Conservation (phyloP, 2,888 invertebrate genomes). For the Blomia tropicalis region DNA sequence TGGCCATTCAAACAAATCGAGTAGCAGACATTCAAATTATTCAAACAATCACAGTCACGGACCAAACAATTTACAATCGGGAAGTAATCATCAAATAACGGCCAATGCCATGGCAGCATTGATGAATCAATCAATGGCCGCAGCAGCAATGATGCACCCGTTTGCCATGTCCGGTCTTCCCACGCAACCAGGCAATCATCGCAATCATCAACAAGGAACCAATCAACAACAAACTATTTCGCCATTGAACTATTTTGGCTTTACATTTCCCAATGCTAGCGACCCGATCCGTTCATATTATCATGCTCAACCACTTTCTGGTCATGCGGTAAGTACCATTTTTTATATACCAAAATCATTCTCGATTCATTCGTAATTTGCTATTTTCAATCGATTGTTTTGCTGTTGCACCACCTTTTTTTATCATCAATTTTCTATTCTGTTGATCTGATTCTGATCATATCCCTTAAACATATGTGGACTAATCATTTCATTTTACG, state of each 20-base stretch:
- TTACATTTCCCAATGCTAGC: background rate
- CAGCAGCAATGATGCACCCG: background rate
- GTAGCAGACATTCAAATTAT: background rate
- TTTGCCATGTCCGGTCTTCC: background rate
- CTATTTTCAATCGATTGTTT: background rate
- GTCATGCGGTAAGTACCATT: background rate
- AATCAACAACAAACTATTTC: background rate
- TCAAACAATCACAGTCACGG: background rate
- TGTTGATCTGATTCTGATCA: too few species aligned
- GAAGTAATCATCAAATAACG: background rate
- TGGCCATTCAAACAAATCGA: background rate
- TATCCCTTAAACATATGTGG: too few species aligned
- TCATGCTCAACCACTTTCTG: conserved; percentile 1
- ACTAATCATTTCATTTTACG: too few species aligned
- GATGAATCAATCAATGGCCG: background rate
- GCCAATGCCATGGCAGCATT: background rate
- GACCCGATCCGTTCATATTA: background rate
- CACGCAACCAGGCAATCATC: background rate
- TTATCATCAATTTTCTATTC: too few species aligned
- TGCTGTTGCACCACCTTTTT: too few species aligned
- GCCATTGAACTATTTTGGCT: background rate
- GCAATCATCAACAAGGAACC: background rate
- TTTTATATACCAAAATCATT: background rate
- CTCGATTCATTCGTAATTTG: background rate
- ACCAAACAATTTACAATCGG: background rate